phyloP scores from a whole-genome alignment of 2,113 vertebrate genomes.

The Toxostoma redivivum region DNA sequence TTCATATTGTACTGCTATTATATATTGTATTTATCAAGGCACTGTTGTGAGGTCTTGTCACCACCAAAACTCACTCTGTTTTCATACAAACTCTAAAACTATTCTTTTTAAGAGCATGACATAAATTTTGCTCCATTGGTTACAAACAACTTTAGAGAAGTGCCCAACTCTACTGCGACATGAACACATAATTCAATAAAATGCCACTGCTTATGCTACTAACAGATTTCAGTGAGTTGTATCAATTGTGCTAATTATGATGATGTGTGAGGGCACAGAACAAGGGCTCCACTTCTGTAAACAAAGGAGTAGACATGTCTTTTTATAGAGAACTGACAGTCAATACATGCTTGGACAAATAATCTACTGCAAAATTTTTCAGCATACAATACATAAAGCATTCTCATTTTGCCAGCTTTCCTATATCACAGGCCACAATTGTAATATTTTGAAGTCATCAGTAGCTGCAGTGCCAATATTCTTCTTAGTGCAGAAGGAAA shows the following conservation, averaged over 20 bases:
- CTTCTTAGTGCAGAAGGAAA: background rate
- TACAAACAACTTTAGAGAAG: background rate
- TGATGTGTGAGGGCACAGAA: background rate
- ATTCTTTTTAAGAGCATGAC: background rate
- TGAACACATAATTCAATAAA: background rate
- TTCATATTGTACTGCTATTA: background rate
- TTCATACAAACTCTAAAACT: background rate
- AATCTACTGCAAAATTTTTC: background rate
- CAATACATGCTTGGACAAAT: background rate
- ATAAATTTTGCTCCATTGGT: background rate
- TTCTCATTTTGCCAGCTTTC: background rate
- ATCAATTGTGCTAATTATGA: background rate
- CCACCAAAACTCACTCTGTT: background rate
- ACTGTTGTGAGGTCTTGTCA: background rate
- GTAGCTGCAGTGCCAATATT: background rate
- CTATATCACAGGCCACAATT: background rate
- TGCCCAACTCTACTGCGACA: background rate
- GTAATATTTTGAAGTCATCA: background rate
- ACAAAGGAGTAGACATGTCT: background rate
- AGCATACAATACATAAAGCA: background rate
- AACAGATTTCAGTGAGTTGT: background rate
- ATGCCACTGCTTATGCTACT: background rate
- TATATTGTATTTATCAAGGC: background rate
- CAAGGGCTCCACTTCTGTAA: background rate
- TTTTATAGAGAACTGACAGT: background rate